Percentiles rank a stretch among this genome's conserved stretches.
Conservation (phyloP, 1,140 invertebrate species). For the Phortica variegata region DNA sequence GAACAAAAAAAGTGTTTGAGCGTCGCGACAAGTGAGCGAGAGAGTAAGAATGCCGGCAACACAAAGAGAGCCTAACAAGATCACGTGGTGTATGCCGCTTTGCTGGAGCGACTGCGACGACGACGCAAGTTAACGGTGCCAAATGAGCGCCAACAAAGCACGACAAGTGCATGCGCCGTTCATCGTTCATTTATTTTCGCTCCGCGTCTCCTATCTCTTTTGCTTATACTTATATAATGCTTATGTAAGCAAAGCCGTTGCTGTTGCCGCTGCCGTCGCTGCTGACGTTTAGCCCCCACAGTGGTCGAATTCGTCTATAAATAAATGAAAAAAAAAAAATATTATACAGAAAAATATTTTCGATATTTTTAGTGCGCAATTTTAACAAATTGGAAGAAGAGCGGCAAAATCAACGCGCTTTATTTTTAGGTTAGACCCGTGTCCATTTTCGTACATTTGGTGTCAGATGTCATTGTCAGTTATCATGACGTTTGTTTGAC, state of each 20-base stretch:
- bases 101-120: not conserved
- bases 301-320: too few species aligned
- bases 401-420: too few species aligned
- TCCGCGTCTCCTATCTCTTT: too few species aligned
- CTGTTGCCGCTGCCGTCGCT: conserved; percentile 13
- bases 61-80: too few species aligned
- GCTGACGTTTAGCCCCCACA: too few species aligned
- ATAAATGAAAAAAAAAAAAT: not conserved
- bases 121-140: conserved; percentile 1
- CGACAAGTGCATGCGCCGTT: not conserved
- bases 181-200: too few species aligned
- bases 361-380: too few species aligned
- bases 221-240: conserved; percentile 37
- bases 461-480: too few species aligned
- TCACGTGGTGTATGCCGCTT: not conserved
- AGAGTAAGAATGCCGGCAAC: conserved; percentile 5
- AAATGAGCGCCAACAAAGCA: conserved; percentile 8
- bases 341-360: conserved; percentile 4
- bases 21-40: conserved; percentile 6
- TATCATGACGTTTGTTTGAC: too few species aligned
- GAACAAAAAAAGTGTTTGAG: conserved; percentile 9
- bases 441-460: too few species aligned
- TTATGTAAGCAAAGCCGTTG: conserved; percentile 40
- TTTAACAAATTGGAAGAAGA: too few species aligned
- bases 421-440: too few species aligned